Evolutionary conservation across 2,113 vertebrate species (phyloP).

Genomic region (Beaufortia kweichowensis): DNA sequence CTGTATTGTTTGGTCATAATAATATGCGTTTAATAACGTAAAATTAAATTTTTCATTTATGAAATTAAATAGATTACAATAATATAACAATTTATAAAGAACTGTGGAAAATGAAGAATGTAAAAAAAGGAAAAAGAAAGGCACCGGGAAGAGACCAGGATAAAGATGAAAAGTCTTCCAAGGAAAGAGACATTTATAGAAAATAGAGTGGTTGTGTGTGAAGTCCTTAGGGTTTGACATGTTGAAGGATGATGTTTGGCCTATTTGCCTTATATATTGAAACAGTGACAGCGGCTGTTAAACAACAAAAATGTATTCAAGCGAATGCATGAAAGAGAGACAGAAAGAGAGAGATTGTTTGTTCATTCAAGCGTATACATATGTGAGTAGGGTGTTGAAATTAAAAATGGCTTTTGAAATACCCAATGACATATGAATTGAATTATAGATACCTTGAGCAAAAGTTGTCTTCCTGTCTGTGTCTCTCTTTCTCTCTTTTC

Average conservation of each 20-base stretch:
- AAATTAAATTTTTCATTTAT: no score
- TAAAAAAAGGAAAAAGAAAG: background rate
- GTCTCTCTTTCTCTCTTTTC: conserved; percentile 16
- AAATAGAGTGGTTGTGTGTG: background rate
- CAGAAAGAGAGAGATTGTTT: background rate
- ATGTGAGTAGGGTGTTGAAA: conserved; percentile 1
- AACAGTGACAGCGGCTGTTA: background rate
- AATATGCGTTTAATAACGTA: no score
- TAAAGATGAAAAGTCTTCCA: no score
- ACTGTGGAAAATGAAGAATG: no score
- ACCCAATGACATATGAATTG: background rate
- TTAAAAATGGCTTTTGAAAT: conserved; percentile 31
- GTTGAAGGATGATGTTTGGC: background rate
- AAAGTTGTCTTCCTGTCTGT: conserved; percentile 9
- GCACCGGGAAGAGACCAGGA: no score
- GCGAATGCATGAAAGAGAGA: background rate
- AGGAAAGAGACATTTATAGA: background rate
- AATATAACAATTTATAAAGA: no score
- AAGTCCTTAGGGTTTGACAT: conserved; percentile 5
- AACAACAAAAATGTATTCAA: conserved; percentile 4
- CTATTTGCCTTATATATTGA: conserved; percentile 4
- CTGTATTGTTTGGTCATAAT: background rate
- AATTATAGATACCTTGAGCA: conserved; percentile 12
- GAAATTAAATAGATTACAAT: no score
- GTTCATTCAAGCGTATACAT: background rate